Percentiles rank a stretch among this genome's conserved stretches.
Conservation (phyloP, 2,797 vertebrate species). For the Catamblyrhynchus diadema region DNA sequence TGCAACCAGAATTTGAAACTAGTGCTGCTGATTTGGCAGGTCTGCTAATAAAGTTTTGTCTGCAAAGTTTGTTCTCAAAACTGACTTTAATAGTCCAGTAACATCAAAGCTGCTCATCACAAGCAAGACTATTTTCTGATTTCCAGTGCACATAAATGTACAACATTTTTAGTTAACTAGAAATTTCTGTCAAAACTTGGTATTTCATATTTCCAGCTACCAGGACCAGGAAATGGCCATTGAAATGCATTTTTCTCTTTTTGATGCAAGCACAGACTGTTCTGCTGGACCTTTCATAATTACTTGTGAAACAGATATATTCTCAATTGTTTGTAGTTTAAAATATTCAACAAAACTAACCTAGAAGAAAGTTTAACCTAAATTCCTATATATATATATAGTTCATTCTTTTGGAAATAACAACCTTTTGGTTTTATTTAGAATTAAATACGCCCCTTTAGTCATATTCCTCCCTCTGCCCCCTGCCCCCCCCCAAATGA, state of each 20-base stretch:
- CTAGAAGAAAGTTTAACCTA: background rate
- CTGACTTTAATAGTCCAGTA: background rate
- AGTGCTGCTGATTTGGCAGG: background rate
- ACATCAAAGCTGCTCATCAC: background rate
- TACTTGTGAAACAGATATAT: background rate
- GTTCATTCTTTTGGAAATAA: background rate
- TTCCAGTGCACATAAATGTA: background rate
- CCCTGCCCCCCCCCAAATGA: accelerated
- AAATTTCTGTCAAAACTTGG: background rate
- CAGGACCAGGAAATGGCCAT: background rate
- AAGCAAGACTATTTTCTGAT: background rate
- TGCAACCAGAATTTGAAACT: conserved; percentile 36
- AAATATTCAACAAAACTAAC: background rate
- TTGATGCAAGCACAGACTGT: background rate
- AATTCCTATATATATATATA: background rate
- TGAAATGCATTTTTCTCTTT: background rate
- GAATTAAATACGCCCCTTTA: background rate
- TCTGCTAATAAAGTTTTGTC: background rate
- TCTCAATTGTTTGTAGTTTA: background rate
- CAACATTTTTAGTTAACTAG: background rate
- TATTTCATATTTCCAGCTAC: background rate
- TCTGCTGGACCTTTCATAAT: background rate
- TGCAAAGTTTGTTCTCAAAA: background rate
- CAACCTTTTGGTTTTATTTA: background rate
- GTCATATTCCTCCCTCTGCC: accelerated